Evolutionary conservation across 2,113 vertebrate species (phyloP).

Genomic region (Anseranas semipalmata): DNA sequence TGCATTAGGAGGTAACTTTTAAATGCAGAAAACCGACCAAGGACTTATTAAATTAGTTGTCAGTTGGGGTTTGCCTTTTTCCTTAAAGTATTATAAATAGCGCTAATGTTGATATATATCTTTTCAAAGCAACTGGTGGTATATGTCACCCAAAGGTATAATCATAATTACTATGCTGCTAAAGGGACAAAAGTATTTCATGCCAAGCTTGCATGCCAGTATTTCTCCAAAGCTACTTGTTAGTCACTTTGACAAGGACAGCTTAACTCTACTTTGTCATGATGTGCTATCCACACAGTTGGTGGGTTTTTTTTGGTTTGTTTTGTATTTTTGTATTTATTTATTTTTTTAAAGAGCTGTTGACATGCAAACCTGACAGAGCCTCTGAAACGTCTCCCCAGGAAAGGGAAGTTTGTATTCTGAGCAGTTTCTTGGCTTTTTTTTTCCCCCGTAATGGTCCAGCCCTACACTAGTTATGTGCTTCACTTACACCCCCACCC

Average conservation of each 20-base stretch:
- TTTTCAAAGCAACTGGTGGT: conserved; percentile 50
- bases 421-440: background rate
- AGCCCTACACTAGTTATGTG: background rate
- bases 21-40: background rate
- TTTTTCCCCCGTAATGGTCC: background rate
- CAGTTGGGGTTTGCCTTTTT: background rate
- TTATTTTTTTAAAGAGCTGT: background rate
- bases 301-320: background rate
- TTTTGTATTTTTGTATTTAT: background rate
- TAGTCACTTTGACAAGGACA: conserved; percentile 26
- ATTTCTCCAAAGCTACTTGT: conserved; percentile 42
- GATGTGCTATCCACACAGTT: background rate
- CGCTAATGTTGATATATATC: background rate
- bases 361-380: background rate
- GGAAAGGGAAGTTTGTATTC: background rate
- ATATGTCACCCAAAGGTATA: conserved; percentile 9
- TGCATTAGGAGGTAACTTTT: background rate
- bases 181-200: background rate
- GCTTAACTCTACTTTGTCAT: background rate
- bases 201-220: conserved; percentile 3
- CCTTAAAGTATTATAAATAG: background rate
- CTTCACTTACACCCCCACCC: background rate
- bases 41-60: background rate
- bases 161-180: background rate
- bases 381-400: background rate